Evolutionary conservation across 2,888 invertebrate genomes (phyloP).

Genomic region (Anoplius nigerrimus): DNA sequence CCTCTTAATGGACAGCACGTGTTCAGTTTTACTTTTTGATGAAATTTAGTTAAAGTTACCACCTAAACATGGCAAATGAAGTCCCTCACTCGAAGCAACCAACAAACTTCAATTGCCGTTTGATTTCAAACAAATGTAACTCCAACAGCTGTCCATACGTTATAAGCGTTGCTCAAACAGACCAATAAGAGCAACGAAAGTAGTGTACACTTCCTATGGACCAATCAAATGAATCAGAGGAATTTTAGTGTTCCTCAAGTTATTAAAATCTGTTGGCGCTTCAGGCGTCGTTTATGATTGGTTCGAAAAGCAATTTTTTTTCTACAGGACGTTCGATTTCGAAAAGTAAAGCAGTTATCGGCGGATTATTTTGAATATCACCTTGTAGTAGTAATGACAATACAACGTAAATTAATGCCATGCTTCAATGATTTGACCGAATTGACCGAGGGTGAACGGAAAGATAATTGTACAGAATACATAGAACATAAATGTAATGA

Average conservation of each 20-base stretch:
- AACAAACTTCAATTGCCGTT: constrained; percentile 65
- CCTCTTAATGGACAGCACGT: constrained; percentile 33
- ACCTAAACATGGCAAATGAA: constrained; percentile 57
- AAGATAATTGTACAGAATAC: too few species aligned
- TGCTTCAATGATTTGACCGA: too few species aligned
- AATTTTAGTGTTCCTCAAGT: constrained; percentile 21
- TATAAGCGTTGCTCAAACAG: constrained; percentile 61
- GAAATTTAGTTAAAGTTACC: constrained; percentile 38
- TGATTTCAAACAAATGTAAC: constrained; percentile 66
- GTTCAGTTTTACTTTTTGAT: constrained; percentile 31
- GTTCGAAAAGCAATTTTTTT: too few species aligned
- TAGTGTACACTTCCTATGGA: constrained; percentile 15
- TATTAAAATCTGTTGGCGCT: background rate
- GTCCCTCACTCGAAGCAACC: constrained; percentile 55
- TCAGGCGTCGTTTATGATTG: too few species aligned
- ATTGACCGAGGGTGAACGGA: too few species aligned
- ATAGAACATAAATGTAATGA: too few species aligned
- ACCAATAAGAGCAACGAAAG: constrained; percentile 43
- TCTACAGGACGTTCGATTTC: too few species aligned
- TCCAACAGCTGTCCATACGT: constrained; percentile 68
- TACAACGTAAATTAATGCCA: too few species aligned
- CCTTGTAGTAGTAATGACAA: too few species aligned
- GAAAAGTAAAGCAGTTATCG: too few species aligned
- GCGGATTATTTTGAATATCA: too few species aligned
- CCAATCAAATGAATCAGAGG: constrained; percentile 34